phyloP scores from a whole-genome alignment of 1,140 invertebrate species.

The Acromyrmex heyeri region DNA sequence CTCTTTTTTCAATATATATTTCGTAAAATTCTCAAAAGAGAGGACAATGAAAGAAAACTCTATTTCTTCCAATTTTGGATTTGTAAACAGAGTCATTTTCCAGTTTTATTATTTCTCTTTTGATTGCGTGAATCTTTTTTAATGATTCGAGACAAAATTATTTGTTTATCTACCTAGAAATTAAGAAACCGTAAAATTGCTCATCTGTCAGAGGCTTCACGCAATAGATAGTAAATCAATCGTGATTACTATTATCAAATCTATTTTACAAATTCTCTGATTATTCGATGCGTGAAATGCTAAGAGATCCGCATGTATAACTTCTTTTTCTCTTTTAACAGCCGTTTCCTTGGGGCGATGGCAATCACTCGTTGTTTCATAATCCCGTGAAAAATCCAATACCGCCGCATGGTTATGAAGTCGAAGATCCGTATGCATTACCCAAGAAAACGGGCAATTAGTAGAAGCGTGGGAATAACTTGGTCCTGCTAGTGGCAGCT shows the following conservation, averaged over 20 bases:
- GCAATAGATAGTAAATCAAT: not conserved
- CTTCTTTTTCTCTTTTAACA: slow-evolving; percentile 77
- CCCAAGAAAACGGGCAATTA: slow-evolving; percentile 37
- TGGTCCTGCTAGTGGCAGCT: slow-evolving; percentile 31
- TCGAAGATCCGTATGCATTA: slow-evolving; percentile 67
- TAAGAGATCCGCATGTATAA: slow-evolving; percentile 37
- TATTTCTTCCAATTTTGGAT: not conserved
- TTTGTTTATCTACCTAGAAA: not conserved
- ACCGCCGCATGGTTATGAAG: slow-evolving; percentile 88
- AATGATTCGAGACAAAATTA: not conserved
- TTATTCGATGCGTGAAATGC: not conserved
- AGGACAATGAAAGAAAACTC: not conserved
- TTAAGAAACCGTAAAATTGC: not conserved
- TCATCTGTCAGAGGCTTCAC: not conserved
- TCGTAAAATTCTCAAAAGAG: not conserved
- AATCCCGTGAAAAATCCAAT: slow-evolving; percentile 88
- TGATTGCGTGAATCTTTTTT: not conserved
- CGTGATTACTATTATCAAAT: not conserved
- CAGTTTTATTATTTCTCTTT: not conserved
- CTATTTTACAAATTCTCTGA: not conserved
- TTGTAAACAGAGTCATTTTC: slow-evolving; percentile 1
- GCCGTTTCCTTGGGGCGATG: slow-evolving; percentile 90
- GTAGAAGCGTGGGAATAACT: slow-evolving; percentile 23
- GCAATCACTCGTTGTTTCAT: slow-evolving; percentile 88
- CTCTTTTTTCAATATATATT: not conserved